phyloP scores from a whole-genome alignment of 2,888 invertebrate species.

The Drosophila falleni region DNA sequence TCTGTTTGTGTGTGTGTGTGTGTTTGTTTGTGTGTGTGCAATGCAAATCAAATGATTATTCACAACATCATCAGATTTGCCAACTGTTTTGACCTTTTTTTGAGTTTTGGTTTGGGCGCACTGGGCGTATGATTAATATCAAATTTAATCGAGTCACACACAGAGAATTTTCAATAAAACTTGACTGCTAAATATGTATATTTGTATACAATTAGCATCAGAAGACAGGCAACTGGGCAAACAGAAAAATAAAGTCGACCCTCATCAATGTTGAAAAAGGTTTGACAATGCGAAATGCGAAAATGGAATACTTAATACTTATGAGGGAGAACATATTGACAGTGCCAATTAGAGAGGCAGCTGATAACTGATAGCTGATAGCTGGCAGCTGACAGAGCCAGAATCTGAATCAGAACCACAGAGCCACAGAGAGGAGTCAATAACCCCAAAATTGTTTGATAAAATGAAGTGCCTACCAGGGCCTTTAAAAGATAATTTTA shows the following conservation, averaged over 20 bases:
- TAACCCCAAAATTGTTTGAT: conserved; percentile 62
- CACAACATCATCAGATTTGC: conserved; percentile 35
- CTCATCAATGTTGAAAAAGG: conserved; percentile 81
- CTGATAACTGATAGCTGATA: conserved; percentile 21
- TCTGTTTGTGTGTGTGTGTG: not conserved
- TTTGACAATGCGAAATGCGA: conserved; percentile 61
- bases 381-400: not conserved
- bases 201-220: conserved; percentile 77
- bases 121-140: conserved; percentile 53
- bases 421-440: conserved; percentile 45
- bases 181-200: conserved; percentile 46
- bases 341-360: conserved; percentile 69
- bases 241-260: conserved; percentile 52
- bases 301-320: conserved; percentile 57
- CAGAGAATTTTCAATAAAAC: conserved; percentile 39
- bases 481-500: not conserved
- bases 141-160: conserved; percentile 26
- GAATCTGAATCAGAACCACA: not conserved
- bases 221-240: conserved; percentile 46
- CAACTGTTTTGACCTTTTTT: conserved; percentile 3
- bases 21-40: conserved; percentile 11
- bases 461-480: conserved; percentile 29
- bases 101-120: conserved; percentile 18
- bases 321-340: conserved; percentile 70
- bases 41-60: conserved; percentile 74